These are phyloP conservation scores for Patella caerulea DNA, from an alignment of 2,888 invertebrate species.

Conservation along the genomic window DNA sequence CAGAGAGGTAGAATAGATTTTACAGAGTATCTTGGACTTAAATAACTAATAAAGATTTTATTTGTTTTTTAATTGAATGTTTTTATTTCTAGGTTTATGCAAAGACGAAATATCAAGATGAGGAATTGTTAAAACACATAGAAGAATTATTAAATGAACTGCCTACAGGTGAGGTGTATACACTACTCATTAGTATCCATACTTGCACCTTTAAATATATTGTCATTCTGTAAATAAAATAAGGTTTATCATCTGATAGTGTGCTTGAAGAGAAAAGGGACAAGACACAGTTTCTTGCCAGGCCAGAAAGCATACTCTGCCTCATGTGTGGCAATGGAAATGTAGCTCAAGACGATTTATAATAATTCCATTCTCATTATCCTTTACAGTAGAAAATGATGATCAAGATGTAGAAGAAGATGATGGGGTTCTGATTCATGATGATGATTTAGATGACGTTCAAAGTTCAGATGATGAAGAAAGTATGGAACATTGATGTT, in stretches of 20 bases:
- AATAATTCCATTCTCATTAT: neutral
- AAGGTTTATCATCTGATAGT: no score
- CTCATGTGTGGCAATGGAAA: neutral
- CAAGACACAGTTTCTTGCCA: no score
- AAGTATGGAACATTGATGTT: conserved; percentile 37
- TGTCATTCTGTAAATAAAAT: no score
- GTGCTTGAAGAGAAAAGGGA: no score
- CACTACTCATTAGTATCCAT: neutral
- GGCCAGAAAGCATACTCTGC: neutral
- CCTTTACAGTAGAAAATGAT: conserved; percentile 20
- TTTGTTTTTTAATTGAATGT: neutral
- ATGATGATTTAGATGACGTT: conserved; percentile 32
- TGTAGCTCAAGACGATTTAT: neutral
- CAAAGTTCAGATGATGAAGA: conserved; percentile 40
- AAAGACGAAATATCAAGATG: conserved; percentile 65
- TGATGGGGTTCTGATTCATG: conserved; percentile 31
- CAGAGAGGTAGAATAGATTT: no score
- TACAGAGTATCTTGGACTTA: neutral
- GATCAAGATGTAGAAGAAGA: conserved; percentile 37
- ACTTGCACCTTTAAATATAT: neutral
- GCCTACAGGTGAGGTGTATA: conserved; percentile 54
- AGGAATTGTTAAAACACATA: conserved; percentile 63
- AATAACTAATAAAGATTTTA: neutral
- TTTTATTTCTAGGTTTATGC: conserved; percentile 56
- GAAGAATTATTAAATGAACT: conserved; percentile 64